Percentiles rank a stretch among this genome's conserved stretches.
phyloP scores from a whole-genome alignment of 2,888 invertebrate species.

The Drosophila paracracens region DNA sequence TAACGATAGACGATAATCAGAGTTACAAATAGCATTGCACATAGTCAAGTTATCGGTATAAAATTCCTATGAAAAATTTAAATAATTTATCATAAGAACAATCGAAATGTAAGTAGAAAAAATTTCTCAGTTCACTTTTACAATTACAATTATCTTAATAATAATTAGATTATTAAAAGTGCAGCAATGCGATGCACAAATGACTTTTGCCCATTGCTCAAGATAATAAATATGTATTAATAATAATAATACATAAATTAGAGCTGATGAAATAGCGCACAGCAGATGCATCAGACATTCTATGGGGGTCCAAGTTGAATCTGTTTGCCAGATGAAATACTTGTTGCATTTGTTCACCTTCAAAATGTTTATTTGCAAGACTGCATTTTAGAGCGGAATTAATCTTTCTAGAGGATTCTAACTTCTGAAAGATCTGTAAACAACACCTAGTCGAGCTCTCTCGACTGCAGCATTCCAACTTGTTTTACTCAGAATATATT shows the following conservation, averaged over 20 bases:
- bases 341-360: slow-evolving; percentile 8
- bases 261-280: slow-evolving; percentile 41
- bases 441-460: background rate
- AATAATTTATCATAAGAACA: background rate
- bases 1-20: slow-evolving; percentile 24
- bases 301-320: background rate
- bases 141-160: background rate
- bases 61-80: background rate
- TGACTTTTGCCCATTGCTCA: slow-evolving; percentile 22
- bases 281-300: slow-evolving; percentile 34
- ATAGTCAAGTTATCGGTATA: slow-evolving; percentile 18
- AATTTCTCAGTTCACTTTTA: background rate
- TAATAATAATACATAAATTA: background rate
- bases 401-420: too few species aligned
- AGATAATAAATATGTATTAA: slow-evolving; percentile 35
- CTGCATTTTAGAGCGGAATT: background rate
- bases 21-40: background rate
- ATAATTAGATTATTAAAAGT: background rate
- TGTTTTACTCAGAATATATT: background rate
- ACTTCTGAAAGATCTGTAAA: background rate
- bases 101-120: too few species aligned
- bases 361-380: background rate
- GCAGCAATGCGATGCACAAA: background rate
- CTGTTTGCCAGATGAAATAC: background rate
- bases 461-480: background rate